Conservation (phyloP, 2,888 invertebrate species). For the Lasioglossum lativentre region DNA sequence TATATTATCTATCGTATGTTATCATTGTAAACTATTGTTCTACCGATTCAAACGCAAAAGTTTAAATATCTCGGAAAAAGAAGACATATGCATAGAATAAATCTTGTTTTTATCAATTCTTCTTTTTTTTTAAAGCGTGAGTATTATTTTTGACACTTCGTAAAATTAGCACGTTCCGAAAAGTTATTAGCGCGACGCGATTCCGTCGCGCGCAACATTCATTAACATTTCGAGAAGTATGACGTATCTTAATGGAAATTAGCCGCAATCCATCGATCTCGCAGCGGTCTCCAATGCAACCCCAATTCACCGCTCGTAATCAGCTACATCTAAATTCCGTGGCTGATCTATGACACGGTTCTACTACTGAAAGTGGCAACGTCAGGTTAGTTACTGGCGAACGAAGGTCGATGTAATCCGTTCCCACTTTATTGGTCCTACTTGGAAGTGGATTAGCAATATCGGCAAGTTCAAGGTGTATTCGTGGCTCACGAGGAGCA, state of each 20-base stretch:
- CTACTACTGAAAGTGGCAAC: slow-evolving; percentile 13
- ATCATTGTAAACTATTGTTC: too few relatives aligned
- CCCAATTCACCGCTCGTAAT: slow-evolving; percentile 15
- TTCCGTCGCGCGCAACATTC: not conserved
- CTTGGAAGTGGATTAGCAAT: not conserved
- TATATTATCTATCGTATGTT: too few relatives aligned
- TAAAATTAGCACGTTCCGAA: not conserved
- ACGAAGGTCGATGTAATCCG: slow-evolving; percentile 5
- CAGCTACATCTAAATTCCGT: slow-evolving; percentile 13
- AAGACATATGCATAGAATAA: not conserved
- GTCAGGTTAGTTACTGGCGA: not conserved
- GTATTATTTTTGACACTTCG: not conserved
- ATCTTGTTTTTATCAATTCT: not conserved
- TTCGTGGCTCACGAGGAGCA: not conserved
- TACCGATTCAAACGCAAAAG: too few relatives aligned
- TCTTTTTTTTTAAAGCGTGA: not conserved
- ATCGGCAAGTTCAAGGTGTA: not conserved
- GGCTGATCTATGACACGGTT: slow-evolving; percentile 14
- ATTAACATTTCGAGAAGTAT: too few relatives aligned
- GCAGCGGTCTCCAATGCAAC: not conserved
- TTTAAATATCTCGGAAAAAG: not conserved
- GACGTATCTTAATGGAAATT: not conserved
- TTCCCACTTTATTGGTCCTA: slow-evolving; percentile 5
- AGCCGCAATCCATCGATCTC: not conserved
- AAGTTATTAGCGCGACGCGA: not conserved